These are phyloP conservation scores for Bombus difficillimus DNA, from an alignment of 1,140 invertebrate species.

Conservation along the genomic window DNA sequence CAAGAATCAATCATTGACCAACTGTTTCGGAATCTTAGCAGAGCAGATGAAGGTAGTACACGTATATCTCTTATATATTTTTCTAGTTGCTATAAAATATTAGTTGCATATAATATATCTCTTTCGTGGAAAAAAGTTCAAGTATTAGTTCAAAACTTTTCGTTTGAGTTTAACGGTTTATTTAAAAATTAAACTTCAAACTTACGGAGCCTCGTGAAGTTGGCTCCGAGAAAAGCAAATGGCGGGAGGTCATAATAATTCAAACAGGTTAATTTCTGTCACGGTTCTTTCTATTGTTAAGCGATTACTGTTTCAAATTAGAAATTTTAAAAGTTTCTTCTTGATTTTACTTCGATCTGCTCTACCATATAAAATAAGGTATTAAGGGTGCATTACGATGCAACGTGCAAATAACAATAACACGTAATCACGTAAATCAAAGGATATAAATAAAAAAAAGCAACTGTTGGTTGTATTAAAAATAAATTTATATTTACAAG, in stretches of 20 bases:
- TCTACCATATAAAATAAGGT: not conserved
- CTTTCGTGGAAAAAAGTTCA: not conserved
- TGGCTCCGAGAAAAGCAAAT: too few species aligned
- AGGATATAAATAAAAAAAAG: conserved; percentile 37
- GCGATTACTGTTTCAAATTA: not conserved
- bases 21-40: conserved; percentile 19
- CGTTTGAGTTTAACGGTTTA: not conserved
- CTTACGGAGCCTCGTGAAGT: not conserved
- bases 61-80: not conserved
- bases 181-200: not conserved
- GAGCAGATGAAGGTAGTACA: conserved; percentile 52
- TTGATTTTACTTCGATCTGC: conserved; percentile 33
- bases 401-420: conserved; percentile 42
- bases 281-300: not conserved
- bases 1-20: conserved; percentile 61
- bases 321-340: not conserved
- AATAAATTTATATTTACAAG: conserved; percentile 69
- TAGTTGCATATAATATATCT: too few species aligned
- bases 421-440: not conserved
- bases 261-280: not conserved
- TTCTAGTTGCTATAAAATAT: not conserved
- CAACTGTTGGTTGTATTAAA: conserved; percentile 55
- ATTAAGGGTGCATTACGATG: not conserved
- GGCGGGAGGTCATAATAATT: not conserved
- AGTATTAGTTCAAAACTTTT: not conserved